Conservation (phyloP, 2,113 vertebrate species). For the Pyrgilauda ruficollis region DNA sequence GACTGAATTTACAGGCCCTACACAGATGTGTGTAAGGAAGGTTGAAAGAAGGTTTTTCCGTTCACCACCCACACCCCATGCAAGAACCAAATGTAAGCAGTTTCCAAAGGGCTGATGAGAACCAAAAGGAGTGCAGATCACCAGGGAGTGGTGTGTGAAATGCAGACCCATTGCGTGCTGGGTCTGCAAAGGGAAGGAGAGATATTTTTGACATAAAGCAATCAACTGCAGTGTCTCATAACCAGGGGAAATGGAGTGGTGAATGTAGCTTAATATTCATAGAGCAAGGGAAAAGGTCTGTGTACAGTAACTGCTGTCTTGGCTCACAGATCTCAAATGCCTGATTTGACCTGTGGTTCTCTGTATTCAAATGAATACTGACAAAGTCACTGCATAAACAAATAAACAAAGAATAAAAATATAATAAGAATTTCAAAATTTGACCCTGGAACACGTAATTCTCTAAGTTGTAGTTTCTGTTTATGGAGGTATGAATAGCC, state of each 20-base stretch:
- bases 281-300: background rate
- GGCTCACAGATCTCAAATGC: background rate
- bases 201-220: background rate
- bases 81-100: slow-evolving; percentile 8
- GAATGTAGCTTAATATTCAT: background rate
- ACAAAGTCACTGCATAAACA: background rate
- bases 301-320: background rate
- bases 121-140: background rate
- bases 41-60: slow-evolving; percentile 1
- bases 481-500: background rate
- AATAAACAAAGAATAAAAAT: background rate
- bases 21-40: background rate
- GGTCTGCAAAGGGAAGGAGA: background rate
- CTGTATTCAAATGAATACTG: background rate
- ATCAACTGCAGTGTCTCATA: background rate
- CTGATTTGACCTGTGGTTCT: background rate
- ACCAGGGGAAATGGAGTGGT: background rate
- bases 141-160: background rate
- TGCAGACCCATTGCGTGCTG: background rate
- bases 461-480: background rate
- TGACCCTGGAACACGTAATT: background rate
- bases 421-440: slow-evolving; percentile 2
- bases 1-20: slow-evolving; percentile 5
- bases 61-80: background rate
- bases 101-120: slow-evolving; percentile 9